These are phyloP conservation scores for Galleria mellonella DNA, from an alignment of 1,140 invertebrate species.

Conservation along the genomic window DNA sequence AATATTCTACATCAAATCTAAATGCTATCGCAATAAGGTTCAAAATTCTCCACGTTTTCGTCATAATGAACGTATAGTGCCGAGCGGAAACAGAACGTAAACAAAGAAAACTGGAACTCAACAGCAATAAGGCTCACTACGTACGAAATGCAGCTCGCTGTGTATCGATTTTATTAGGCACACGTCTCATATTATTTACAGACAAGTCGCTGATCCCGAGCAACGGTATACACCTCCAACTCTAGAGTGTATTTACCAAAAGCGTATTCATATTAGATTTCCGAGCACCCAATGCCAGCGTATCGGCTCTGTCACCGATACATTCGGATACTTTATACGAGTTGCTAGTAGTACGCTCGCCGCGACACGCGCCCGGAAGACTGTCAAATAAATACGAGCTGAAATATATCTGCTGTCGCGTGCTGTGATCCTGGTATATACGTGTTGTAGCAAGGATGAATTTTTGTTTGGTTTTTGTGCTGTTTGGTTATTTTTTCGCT, in stretches of 20 bases:
- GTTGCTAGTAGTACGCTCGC: conserved; percentile 38
- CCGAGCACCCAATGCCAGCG: conserved; percentile 54
- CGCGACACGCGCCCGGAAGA: conserved; percentile 45
- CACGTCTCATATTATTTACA: conserved; percentile 55
- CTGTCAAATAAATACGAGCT: conserved; percentile 70
- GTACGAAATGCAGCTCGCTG: conserved; percentile 11
- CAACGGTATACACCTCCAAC: conserved; percentile 34
- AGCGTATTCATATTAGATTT: conserved; percentile 70
- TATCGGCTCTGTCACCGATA: conserved; percentile 59
- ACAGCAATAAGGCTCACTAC: conserved; percentile 1
- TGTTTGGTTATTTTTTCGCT: conserved; percentile 54
- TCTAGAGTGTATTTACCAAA: conserved; percentile 44
- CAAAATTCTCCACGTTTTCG: too few relatives aligned
- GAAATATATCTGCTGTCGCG: conserved; percentile 61
- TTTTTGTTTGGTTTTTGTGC: conserved; percentile 63
- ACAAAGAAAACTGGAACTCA: not conserved
- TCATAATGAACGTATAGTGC: not conserved
- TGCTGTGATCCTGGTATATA: conserved; percentile 59
- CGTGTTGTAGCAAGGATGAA: conserved; percentile 61
- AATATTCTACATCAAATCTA: too few relatives aligned
- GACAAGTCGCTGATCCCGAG: conserved; percentile 31
- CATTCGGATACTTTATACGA: conserved; percentile 64
- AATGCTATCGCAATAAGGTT: too few relatives aligned
- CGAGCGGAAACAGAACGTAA: not conserved
- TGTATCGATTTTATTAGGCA: conserved; percentile 48